Conservation (phyloP, 2,888 invertebrate genomes). For the Siphonodentalium dalli region DNA sequence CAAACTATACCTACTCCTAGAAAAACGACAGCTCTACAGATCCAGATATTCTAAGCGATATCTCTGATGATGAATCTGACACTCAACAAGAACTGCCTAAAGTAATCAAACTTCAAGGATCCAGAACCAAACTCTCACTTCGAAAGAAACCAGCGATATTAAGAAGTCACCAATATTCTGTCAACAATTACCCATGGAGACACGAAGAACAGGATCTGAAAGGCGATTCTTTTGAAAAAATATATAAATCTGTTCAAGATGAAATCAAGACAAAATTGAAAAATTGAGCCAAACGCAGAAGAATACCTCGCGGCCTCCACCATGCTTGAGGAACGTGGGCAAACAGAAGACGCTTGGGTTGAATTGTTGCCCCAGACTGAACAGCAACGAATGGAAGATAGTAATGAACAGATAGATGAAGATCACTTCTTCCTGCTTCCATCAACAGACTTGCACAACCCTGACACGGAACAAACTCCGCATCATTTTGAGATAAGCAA, state of each 20-base stretch:
- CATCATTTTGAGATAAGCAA: not conserved
- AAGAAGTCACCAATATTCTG: slow-evolving; percentile 10
- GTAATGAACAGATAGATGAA: too few relatives aligned
- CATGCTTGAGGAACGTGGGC: slow-evolving; percentile 3
- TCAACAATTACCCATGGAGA: slow-evolving; percentile 3
- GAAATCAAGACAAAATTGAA: too few relatives aligned
- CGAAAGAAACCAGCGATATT: slow-evolving; percentile 5
- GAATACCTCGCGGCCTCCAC: too few relatives aligned
- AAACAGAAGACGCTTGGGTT: slow-evolving; percentile 11
- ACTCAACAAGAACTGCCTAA: slow-evolving; percentile 5
- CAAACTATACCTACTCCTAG: slow-evolving; percentile 1
- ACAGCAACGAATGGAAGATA: slow-evolving; percentile 1
- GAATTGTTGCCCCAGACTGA: not conserved
- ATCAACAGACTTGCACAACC: too few relatives aligned
- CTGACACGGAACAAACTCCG: not conserved
- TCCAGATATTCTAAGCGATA: too few relatives aligned
- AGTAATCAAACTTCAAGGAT: slow-evolving; percentile 12
- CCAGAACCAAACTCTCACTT: slow-evolving; percentile 5
- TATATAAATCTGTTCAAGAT: too few relatives aligned
- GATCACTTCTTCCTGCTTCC: too few relatives aligned
- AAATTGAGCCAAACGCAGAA: too few relatives aligned
- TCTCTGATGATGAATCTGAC: too few relatives aligned
- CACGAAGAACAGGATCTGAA: too few relatives aligned
- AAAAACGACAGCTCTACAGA: too few relatives aligned
- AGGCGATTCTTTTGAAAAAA: too few relatives aligned